Evolutionary conservation across 2,113 vertebrate genomes (phyloP), one percentile per base, ranked within the genome.

Genomic region (Australoheros scitulus): DNA sequence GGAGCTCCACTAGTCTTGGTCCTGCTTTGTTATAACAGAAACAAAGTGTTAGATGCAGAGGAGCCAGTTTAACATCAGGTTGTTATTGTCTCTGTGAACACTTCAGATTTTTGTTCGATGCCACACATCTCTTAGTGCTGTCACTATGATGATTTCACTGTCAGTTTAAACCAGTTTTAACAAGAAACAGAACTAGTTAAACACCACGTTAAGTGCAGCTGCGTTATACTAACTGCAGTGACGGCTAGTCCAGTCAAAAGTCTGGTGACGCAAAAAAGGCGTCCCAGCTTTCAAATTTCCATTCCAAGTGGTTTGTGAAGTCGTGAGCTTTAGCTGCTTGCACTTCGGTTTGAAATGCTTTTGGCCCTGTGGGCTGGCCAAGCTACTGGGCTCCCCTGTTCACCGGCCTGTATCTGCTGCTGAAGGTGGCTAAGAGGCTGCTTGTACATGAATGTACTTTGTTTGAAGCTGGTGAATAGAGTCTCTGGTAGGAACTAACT

Each of bases 401-500:
- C 90, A 84, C 89, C 18, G 32, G 87, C 89, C 88, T 91, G 86
- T 91, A 91, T 82, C 88, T 89, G 90, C 91, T 89, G 91, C 92
- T 93, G 82, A 93, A 92, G 89, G 92, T 92, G 93, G 92, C 92
- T 93, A 81, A 85, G 84, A 92, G 88, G 90, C 93, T 89, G 92
- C 93, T 93, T 94, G 94, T 93, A 93, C 90, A 87, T 93, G 90
- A 94, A 92, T 91, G 93, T 86, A 94, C 91, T 95, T 94, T 95
- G 94, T 96, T 95, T 96, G 94, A 95, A 95, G 94, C 95, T 91
- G 93, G 87, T 94, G 94, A 94, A 95, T 95, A 95, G 94, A 95
- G 91, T 91, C 93, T 95, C 94, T 95, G 92, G 94, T 96, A 95
- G 93, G 93, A 95, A 94, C 94, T 95, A 95, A 95, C 94, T 95